Percentiles rank a stretch among this genome's conserved stretches.
phyloP scores from a whole-genome alignment of 2,888 invertebrate species.

The Scaptomyza flava region DNA sequence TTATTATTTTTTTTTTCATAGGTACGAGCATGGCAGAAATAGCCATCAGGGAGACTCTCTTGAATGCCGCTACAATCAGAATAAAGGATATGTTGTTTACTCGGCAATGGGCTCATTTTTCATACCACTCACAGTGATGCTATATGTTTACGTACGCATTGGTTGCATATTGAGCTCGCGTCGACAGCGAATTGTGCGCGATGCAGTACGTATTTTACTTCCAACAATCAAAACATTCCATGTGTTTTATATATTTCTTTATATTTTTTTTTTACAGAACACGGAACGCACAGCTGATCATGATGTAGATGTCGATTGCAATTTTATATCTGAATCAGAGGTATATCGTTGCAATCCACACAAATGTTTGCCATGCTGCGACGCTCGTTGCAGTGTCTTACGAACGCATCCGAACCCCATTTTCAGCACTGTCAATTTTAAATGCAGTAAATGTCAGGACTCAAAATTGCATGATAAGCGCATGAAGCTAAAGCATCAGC shows the following conservation, averaged over 20 bases:
- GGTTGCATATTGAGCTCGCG: conserved; percentile 92
- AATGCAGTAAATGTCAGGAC: conserved; percentile 73
- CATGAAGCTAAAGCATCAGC: conserved; percentile 67
- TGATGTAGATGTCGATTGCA: conserved; percentile 78
- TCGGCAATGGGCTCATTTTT: conserved; percentile 99
- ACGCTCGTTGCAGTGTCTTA: conserved; percentile 64
- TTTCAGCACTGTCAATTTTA: conserved; percentile 60
- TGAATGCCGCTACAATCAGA: conserved; percentile 94
- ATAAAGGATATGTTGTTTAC: conserved; percentile 96
- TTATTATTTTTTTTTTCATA: conserved; percentile 71
- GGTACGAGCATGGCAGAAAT: conserved; percentile 88
- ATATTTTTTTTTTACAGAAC: conserved; percentile 59
- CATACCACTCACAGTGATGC: conserved; percentile 97
- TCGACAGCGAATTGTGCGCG: conserved; percentile 89
- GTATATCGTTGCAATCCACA: conserved; percentile 78
- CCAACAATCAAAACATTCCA: background rate
- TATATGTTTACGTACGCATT: conserved; percentile 96
- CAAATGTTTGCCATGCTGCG: conserved; percentile 66
- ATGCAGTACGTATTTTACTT: conserved; percentile 82
- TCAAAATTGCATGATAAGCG: conserved; percentile 52
- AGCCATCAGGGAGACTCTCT: conserved; percentile 86
- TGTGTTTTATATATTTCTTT: background rate
- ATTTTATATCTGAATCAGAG: conserved; percentile 82
- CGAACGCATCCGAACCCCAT: conserved; percentile 37
- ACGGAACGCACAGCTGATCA: conserved; percentile 82